Evolutionary conservation across 2,888 invertebrate species (phyloP), one percentile per base, ranked within the genome.

Genomic region (Aleiodes testaceus): DNA sequence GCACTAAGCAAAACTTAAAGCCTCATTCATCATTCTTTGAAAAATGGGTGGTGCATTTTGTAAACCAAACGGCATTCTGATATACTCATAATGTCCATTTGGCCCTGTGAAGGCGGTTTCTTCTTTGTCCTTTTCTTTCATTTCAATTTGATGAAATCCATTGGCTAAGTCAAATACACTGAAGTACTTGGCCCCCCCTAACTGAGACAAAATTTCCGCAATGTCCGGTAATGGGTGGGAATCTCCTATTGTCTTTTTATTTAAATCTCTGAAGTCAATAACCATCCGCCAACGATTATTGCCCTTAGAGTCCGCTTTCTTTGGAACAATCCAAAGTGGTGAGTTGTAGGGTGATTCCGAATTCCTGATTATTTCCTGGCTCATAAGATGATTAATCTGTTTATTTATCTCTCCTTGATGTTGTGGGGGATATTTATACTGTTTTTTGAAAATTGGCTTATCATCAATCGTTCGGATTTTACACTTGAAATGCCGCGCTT

Each of bases 181-280:
- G 55, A 75, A 79, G 50, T 79, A 80, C 63, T 75, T 69, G 3
- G 75, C 72, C 1, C 69, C 68, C 0, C 26, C 77, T 26, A 80
- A 26, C 42, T 78, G 73, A 16, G 77, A 75, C 18, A 80, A 59
- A 9, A 79, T 77, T 47, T 78, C 77, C 1, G 52, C 47, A 2
- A 79, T 77, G 44, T 76, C 75, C 0, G 77, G 78, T 22, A 79
- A 63, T 1, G 73, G 79, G 73, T 75, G 77, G 5, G 72, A 68
- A 66, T 79, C 75, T 11, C 55, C 73, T 12, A 75, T 66, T 6
- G 76, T 79, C 22, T 73, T 71, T 26, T 75, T 67, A 61, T 80
- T 80, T n/a, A 79, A 36, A 49, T 76, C 69, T 14, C 79, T 26
- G 22, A 74, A 79, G 63, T 80, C 77, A 12, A 77, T 71, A n/a